Evolutionary conservation across 2,888 invertebrate species (phyloP), one percentile per base, ranked within the genome.

Genomic region (Megaustenia siamemsis): DNA sequence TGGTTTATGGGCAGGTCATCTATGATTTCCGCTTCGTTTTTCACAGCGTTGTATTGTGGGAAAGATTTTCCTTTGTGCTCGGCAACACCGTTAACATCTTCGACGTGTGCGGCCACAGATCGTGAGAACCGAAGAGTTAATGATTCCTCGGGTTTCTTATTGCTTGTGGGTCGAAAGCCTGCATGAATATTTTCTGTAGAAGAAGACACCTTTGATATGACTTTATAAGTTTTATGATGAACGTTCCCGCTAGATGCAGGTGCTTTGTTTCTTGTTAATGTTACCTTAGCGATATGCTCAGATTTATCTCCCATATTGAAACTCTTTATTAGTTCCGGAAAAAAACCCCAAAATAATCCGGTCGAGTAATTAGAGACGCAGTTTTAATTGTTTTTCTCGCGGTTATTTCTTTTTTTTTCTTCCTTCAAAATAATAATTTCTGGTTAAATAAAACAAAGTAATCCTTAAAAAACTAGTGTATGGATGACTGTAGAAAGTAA

Each of bases 11-110:
- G 69, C 1, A 69, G 40, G 40, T 69, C 69, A 0, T 8, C 40
- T 24, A 69, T 40, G 15, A 69, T 69, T 69, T 69, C 40, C 3
- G 69, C 69, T 40, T 69, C 69, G 40, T 69, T 69, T 69, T 69
- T 69, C 3, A 5, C 4, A 69, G 3, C 2, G n/a, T 38, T 40
- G 21, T 6, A 24, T 40, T 40, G 18, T 18, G 5, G 3, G 6
- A 24, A 4, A 24, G 40, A 6, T 38, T 28, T 40, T 2, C 3
- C 21, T 24, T 69, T 69, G 24, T 28, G 4, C n/a, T 18, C 3
- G 21, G 69, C 21, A 8, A 24, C 3, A 24, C 1, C 2, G 18
- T 69, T 5, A 12, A 24, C 10, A 21, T 69, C 1, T 69, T 69
- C 24, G 18, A 21, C 24, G 5, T 40, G 40, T 40, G 40, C 21